Evolutionary conservation across 2,113 vertebrate genomes (phyloP), one percentile per base, ranked within the genome.

Genomic region (Setophaga coronata): DNA sequence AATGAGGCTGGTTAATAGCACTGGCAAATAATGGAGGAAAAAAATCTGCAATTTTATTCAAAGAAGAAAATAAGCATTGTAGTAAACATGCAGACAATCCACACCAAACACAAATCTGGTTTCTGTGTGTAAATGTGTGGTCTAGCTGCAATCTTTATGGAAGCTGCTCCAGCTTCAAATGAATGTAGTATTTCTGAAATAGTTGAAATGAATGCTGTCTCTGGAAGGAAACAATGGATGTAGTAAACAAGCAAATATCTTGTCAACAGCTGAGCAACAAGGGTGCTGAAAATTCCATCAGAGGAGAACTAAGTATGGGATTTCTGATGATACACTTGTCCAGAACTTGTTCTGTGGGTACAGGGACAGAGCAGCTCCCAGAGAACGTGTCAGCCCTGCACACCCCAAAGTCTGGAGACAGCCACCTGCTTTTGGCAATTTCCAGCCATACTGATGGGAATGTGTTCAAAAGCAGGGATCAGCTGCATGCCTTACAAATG

Each of bases 91-190:
- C 86, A 93, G 83, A 62, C 82, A 91, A 89, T 73, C 69, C 95
- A 94, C 82, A 95, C 84, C 84, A 97, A 95, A 62, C 43, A 57
- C 62, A 86, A 87, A 82, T 96, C 95, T 95, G 72, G 84, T 97
- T 96, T 96, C 90, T 96, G 60, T 56, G 65, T 93, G 76, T 85
- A 78, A 91, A 96, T 96, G 90, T 97, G 97, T 95, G 96, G 93
- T 97, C 95, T 96, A 70, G 80, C 24, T 92, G 78, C 72, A 86
- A 72, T 91, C 79, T 94, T 95, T 69, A 56, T 67, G 64, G 94
- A 96, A 94, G 82, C 43, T 76, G 60, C 74, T 93, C 74, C 89
- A 90, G 71, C 87, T 97, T 92, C 74, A 93, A 90, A 82, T 95
- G 84, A 84, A 85, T 89, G 48, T 90, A 69, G 79, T 51, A 50